These are phyloP conservation scores for Sisyra terminalis DNA, from an alignment of 2,888 invertebrate species.

Conservation along the genomic window DNA sequence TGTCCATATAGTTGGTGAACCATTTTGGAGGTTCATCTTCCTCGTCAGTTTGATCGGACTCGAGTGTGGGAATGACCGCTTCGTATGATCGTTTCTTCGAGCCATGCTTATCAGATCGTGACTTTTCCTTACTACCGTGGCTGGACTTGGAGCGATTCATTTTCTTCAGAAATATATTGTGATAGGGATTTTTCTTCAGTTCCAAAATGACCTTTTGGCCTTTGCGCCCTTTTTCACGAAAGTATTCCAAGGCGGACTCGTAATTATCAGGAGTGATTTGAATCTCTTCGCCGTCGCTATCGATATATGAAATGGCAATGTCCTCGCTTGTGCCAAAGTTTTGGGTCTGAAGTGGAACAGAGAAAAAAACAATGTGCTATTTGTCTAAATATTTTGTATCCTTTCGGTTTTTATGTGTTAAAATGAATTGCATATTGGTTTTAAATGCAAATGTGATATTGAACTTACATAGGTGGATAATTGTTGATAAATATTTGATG, in stretches of 20 bases:
- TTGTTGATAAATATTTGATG: too few species aligned
- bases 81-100: neutral
- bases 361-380: too few species aligned
- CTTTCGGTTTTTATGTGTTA: too few species aligned
- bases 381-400: too few species aligned
- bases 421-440: too few species aligned
- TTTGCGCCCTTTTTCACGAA: slow-evolving; percentile 22
- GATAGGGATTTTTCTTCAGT: slow-evolving; percentile 16
- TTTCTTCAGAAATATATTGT: too few species aligned
- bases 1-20: slow-evolving; percentile 24
- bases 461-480: too few species aligned
- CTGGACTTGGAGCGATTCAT: too few species aligned
- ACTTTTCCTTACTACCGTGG: neutral
- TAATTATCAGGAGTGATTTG: slow-evolving; percentile 27
- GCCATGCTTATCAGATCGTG: too few species aligned
- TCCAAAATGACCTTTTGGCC: slow-evolving; percentile 23
- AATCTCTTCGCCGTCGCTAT: slow-evolving; percentile 24
- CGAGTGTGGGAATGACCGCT: neutral
- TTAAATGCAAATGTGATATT: too few species aligned
- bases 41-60: slow-evolving; percentile 4
- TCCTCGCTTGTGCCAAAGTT: slow-evolving; percentile 26
- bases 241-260: slow-evolving; percentile 25
- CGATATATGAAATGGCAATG: slow-evolving; percentile 26
- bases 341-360: slow-evolving; percentile 21
- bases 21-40: slow-evolving; percentile 20